phyloP scores from a whole-genome alignment of 2,888 invertebrate species.

The Rosalia funebris region DNA sequence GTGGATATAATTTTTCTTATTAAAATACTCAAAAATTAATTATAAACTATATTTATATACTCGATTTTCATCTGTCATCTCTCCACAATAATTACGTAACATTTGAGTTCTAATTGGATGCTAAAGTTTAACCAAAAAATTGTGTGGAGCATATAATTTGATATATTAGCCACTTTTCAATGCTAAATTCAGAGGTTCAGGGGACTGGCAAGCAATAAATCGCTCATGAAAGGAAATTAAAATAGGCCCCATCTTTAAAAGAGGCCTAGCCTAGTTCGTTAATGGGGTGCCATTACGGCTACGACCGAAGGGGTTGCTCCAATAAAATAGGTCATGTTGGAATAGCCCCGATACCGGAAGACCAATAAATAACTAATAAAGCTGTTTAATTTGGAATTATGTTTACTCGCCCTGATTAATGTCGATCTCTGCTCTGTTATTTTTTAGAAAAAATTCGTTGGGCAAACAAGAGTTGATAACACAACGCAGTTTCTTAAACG shows the following conservation, averaged over 20 bases:
- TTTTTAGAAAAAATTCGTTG: no score
- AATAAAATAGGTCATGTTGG: background rate
- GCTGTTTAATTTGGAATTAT: background rate
- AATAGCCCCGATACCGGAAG: background rate
- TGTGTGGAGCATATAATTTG: no score
- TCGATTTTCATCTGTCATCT: no score
- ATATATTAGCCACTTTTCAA: background rate
- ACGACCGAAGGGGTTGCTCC: background rate
- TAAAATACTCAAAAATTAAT: no score
- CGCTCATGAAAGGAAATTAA: background rate
- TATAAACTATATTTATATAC: no score
- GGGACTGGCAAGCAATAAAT: background rate
- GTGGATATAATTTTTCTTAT: no score
- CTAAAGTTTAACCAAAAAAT: no score
- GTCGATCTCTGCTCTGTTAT: background rate
- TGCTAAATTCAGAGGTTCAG: background rate
- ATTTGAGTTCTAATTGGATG: no score
- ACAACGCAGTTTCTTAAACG: background rate
- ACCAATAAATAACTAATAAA: background rate
- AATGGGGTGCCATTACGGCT: background rate
- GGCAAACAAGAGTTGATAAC: background rate
- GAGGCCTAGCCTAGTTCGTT: background rate
- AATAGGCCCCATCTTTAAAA: no score
- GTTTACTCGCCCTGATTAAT: background rate
- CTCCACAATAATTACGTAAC: no score